phyloP scores from a whole-genome alignment of 2,888 invertebrate species.

The Leistus spinibarbis region DNA sequence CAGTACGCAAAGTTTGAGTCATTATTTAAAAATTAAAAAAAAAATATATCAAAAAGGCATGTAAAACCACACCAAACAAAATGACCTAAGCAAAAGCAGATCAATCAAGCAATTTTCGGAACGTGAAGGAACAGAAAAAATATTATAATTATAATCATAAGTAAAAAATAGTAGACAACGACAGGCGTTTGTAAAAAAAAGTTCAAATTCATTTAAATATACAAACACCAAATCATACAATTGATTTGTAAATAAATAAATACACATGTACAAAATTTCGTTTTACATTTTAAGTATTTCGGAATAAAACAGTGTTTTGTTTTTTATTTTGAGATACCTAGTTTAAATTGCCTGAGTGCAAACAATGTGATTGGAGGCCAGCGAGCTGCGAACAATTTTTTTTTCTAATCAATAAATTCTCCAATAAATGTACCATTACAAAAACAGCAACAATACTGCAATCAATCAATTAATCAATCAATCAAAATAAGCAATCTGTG shows the following conservation, averaged over 20 bases:
- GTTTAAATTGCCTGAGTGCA: constrained; percentile 67
- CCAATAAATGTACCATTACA: constrained; percentile 47
- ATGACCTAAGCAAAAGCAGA: constrained; percentile 37
- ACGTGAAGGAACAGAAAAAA: constrained; percentile 18
- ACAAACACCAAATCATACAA: not conserved
- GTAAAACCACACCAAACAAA: constrained; percentile 40
- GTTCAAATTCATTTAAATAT: not conserved
- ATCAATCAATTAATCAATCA: constrained; percentile 5
- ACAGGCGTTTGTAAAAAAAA: constrained; percentile 6
- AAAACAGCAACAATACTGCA: constrained; percentile 20
- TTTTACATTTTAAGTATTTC: no score
- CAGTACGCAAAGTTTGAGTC: not conserved
- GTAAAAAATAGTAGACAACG: constrained; percentile 14
- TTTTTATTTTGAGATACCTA: not conserved
- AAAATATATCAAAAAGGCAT: constrained; percentile 37
- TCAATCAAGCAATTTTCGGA: constrained; percentile 26
- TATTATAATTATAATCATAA: constrained; percentile 3
- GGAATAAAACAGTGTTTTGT: not conserved
- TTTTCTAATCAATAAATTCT: constrained; percentile 23
- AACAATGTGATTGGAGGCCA: constrained; percentile 89
- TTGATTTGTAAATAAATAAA: constrained; percentile 4
- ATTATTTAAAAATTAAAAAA: constrained; percentile 3
- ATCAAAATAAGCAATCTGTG: constrained; percentile 18
- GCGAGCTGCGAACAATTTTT: constrained; percentile 50
- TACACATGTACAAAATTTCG: not conserved